Conservation (phyloP, 2,888 invertebrate genomes). For the Melanotus villosus region DNA sequence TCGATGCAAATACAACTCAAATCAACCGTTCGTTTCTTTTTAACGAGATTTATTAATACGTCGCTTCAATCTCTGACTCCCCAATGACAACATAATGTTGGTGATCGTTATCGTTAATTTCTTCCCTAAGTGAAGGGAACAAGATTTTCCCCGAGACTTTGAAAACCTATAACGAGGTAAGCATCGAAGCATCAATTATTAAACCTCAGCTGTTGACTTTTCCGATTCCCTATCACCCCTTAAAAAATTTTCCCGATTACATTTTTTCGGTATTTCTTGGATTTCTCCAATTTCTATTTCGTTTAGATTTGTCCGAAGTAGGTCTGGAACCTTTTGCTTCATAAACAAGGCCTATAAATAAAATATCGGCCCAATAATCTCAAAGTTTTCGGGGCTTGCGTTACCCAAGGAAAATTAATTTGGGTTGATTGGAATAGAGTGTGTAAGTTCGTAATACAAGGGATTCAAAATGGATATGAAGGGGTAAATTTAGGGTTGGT, state of each 20-base stretch:
- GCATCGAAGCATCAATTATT: constrained; percentile 18
- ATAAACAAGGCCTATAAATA: constrained; percentile 13
- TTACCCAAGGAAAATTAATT: constrained; percentile 26
- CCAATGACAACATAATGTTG: too few relatives aligned
- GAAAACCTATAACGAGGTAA: constrained; percentile 1
- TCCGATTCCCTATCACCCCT: not conserved
- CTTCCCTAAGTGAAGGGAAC: too few relatives aligned
- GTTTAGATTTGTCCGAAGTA: not conserved
- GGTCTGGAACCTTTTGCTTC: constrained; percentile 6
- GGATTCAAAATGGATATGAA: constrained; percentile 17
- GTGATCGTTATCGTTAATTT: too few relatives aligned
- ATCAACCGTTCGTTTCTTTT: not conserved
- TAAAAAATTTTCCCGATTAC: constrained; percentile 18
- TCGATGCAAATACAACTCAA: not conserved
- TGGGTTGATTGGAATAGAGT: constrained; percentile 23
- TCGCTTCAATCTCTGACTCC: not conserved
- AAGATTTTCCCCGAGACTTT: too few relatives aligned
- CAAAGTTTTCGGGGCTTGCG: not conserved
- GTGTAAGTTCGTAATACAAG: constrained; percentile 13
- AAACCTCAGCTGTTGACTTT: constrained; percentile 23
- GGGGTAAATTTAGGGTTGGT: constrained; percentile 11
- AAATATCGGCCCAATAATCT: constrained; percentile 10
- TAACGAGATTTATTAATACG: not conserved
- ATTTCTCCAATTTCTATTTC: constrained; percentile 11
- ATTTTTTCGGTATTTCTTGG: constrained; percentile 3